These are phyloP conservation scores for Temnothorax longispinosus DNA, from an alignment of 1,140 invertebrate genomes.

Conservation along the genomic window DNA sequence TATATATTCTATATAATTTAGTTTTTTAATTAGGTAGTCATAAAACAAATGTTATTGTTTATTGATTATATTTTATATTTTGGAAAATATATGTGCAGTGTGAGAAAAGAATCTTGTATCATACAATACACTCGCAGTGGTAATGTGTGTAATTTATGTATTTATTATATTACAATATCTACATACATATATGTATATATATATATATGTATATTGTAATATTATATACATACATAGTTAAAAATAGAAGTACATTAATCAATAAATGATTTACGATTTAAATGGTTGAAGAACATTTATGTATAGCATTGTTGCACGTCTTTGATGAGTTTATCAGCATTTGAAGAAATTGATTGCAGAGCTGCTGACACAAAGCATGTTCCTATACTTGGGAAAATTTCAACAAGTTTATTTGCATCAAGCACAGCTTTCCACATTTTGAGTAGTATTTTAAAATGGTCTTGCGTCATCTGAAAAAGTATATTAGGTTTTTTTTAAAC, in stretches of 20 bases:
- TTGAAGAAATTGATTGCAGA: too few species aligned
- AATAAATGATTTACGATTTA: not conserved
- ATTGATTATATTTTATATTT: conserved; percentile 16
- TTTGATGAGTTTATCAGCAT: not conserved
- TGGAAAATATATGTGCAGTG: conserved; percentile 2
- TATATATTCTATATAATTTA: not conserved
- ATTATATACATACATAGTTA: not conserved
- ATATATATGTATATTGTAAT: not conserved
- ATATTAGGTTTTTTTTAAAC: not conserved
- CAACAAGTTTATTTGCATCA: not conserved
- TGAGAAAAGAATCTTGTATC: not conserved
- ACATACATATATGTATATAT: not conserved
- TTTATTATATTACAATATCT: not conserved
- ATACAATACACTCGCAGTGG: not conserved
- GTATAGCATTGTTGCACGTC: fast-evolving
- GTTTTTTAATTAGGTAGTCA: not conserved
- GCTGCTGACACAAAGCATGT: not conserved
- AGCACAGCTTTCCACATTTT: fast-evolving
- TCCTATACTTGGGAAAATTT: not conserved
- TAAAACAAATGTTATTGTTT: conserved; percentile 8
- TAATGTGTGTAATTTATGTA: not conserved
- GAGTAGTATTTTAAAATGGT: too few species aligned
- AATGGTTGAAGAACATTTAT: not conserved
- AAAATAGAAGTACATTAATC: not conserved
- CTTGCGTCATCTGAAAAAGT: not conserved